phyloP scores from a whole-genome alignment of 2,888 invertebrate genomes.

The Spodoptera exigua region DNA sequence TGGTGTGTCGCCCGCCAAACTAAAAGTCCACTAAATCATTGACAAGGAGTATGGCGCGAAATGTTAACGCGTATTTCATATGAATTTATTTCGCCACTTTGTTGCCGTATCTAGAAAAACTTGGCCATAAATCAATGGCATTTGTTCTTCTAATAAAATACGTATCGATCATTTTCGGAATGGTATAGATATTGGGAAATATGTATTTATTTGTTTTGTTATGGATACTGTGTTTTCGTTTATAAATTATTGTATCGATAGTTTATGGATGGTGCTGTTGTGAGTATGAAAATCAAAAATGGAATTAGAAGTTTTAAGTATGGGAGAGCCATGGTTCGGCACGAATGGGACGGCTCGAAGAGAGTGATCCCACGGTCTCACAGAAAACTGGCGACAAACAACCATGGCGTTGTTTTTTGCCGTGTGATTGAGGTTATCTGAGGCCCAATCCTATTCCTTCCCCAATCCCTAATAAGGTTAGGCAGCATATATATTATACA shows the following conservation, averaged over 20 bases:
- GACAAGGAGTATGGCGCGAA: conserved; percentile 7
- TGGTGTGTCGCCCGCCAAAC: conserved; percentile 24
- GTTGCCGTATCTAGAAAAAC: conserved; percentile 25
- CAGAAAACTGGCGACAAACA: no score
- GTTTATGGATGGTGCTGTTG: no score
- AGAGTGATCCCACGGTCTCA: no score
- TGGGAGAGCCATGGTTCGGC: no score
- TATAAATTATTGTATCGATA: background rate
- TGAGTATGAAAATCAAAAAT: no score
- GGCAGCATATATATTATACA: no score
- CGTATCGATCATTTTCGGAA: conserved; percentile 22
- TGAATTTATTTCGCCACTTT: conserved; percentile 44
- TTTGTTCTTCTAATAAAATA: conserved; percentile 10
- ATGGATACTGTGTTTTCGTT: background rate
- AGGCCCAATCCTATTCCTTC: no score
- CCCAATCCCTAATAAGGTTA: no score
- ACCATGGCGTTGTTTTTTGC: no score
- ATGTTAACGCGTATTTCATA: conserved; percentile 36
- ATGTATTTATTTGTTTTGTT: background rate
- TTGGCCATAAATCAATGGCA: conserved; percentile 29
- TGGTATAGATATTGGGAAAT: conserved; percentile 9
- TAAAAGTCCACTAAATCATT: conserved; percentile 47
- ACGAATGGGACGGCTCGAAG: no score
- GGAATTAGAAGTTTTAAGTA: no score
- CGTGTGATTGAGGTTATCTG: no score